phyloP scores from a whole-genome alignment of 2,797 vertebrate genomes.

The Notolabrus celidotus region DNA sequence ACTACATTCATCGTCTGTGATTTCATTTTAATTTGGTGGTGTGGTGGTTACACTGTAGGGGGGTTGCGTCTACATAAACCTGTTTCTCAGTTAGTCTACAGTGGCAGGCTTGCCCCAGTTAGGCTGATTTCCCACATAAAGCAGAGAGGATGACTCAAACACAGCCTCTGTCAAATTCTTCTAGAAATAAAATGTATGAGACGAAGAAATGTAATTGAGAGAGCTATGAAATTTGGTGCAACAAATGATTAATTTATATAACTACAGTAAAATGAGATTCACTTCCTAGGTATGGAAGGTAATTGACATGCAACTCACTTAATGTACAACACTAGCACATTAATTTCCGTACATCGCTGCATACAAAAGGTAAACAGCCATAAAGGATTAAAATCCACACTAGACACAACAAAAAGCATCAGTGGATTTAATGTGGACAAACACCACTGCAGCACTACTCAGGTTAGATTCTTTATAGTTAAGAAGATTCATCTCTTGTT shows the following conservation, averaged over 20 bases:
- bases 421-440: neutral
- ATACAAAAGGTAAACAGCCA: neutral
- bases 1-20: slow-evolving; percentile 33
- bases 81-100: slow-evolving; percentile 58
- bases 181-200: slow-evolving; percentile 17
- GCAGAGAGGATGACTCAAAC: slow-evolving; percentile 49
- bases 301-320: neutral
- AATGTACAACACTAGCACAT: neutral
- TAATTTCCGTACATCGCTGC: neutral
- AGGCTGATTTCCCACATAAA: slow-evolving; percentile 56
- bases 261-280: too few relatives aligned
- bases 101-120: slow-evolving; percentile 23
- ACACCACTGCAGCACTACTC: neutral
- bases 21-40: slow-evolving; percentile 57
- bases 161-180: slow-evolving; percentile 14
- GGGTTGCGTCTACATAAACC: slow-evolving; percentile 52
- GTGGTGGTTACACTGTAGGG: slow-evolving; percentile 28
- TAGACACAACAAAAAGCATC: neutral
- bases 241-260: too few relatives aligned
- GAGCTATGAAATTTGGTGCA: neutral
- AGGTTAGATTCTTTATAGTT: neutral
- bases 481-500: too few relatives aligned
- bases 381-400: neutral
- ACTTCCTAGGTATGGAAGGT: too few relatives aligned
- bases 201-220: neutral